Evolutionary conservation across 2,888 invertebrate species (phyloP), one percentile per base, ranked within the genome.

Genomic region (Apotomis capreana): DNA sequence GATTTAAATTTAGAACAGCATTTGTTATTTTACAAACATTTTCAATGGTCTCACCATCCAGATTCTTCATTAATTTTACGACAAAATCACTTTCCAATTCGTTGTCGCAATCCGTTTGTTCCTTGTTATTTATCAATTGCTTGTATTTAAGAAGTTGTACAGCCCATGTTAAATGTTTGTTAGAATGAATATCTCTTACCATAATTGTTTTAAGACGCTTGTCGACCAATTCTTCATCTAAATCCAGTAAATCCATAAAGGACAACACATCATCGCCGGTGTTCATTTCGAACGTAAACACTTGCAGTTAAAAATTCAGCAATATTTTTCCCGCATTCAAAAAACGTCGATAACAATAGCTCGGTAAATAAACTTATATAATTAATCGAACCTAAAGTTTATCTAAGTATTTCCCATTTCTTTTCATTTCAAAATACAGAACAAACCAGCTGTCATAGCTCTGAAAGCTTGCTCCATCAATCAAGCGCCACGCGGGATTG

Each of bases 161-260:
- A 0, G 85, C 84, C 76, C 83, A 87, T 36, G 73, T 75, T n/a
- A 93, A 78, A 70, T 92, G 87, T 77, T 84, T 85, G 67, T 77
- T 80, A 5, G 87, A 82, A 68, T 84, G 78, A 37, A 78, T 80
- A 57, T 74, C 82, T 76, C 80, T 87, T 63, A 75, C 71, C 87
- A 91, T 91, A 44, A 94, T 78, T 49, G 78, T 76, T 76, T 85
- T 84, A n/a, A 92, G 80, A 49, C 89, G 85, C 9, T 75, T 70
- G 79, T 93, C 91, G 51, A 92, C 80, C 2, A 90, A 12, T 75
- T 88, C 88, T 82, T 94, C 94, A 65, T 91, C 89, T 74, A 94
- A 82, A 80, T 92, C 90, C 46, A 93, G 78, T 71, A 91, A 78
- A 80, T 93, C 90, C 75, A 93, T 80, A 65, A 91, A 88, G 3